Base-by-base conservation (phyloP, 2,797 vertebrate genomes). In the Enteromius viviparus region DNA sequence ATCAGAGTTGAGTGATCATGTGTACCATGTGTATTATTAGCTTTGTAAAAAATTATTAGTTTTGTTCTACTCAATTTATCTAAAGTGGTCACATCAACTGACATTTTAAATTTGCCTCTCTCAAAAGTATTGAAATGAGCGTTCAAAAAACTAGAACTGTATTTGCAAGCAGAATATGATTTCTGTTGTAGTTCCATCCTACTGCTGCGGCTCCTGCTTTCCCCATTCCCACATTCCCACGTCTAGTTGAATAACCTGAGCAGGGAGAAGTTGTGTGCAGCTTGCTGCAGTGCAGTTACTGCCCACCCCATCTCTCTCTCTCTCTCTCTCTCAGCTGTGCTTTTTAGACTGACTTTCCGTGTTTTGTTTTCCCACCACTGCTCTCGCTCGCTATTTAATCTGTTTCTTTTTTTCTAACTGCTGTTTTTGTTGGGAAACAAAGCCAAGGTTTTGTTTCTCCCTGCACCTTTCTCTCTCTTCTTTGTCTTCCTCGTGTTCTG, bases 251-350 rank as follows among this genome's bases (percentile, higher is more conserved):
- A 83, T 81, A 76, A 66, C 70, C 81, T 29, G 78, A 69, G 75
- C 65, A 47, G 60, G 15, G 85, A 64, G 80, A 76, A 78, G 78
- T 68, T 70, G 62, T 53, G 58, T 79, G 77, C 42, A 74, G 70
- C 32, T 68, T 86, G 83, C 83, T 94, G 93, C 93, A 94, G 92
- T 93, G 91, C 91, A 90, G 84, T 40, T 82, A 53, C 68, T 76
- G 79, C 79, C 76, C 75, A 66, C 69, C 49, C 74, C 71, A 42
- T 84, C 64, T 68, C 26, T 76, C 14, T 76, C 49, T 34, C 45
- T 42, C 70, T 87, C 87, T 26, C 26, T 26, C 26, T 26, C 26
- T 26, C 26, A 88, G 83, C 84, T 86, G 82, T 53, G 68, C 6
- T 23, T 81, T 23, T 78, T 75, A 79, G 74, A 85, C 37, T 80